Conservation (phyloP, 2,113 vertebrate species). For the Centropristis striata region DNA sequence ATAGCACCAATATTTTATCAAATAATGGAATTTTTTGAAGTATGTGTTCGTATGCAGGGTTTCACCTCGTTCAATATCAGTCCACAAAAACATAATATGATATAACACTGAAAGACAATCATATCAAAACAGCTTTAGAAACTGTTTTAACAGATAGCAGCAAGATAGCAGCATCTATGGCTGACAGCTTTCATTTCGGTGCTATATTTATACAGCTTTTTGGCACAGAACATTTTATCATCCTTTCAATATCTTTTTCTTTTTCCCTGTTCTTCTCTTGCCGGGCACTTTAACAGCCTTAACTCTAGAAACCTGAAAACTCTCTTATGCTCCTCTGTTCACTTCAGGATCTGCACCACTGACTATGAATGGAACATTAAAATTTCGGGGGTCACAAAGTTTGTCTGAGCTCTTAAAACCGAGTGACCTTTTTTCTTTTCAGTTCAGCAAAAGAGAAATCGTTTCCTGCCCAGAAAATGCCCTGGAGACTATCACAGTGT, state of each 20-base stretch:
- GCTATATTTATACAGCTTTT: not conserved
- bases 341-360: conserved; percentile 11
- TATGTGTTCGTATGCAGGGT: not conserved
- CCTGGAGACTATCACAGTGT: conserved; percentile 10
- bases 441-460: conserved; percentile 33
- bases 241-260: not conserved
- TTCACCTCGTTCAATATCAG: not conserved
- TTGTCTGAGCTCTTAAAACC: conserved; percentile 21
- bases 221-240: not conserved
- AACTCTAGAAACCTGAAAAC: not conserved
- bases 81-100: not conserved
- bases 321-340: not conserved
- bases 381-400: conserved; percentile 33
- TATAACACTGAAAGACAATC: not conserved
- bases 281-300: not conserved
- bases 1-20: not conserved
- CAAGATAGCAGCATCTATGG: not conserved
- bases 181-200: not conserved
- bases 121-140: not conserved
- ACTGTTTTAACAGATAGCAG: not conserved
- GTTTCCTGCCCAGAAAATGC: conserved; percentile 7
- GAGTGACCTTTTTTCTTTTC: conserved; percentile 29
- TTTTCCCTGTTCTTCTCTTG: not conserved
- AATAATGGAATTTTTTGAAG: conserved; percentile 2
- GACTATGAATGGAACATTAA: conserved; percentile 13